Conservation (phyloP, 2,113 vertebrate genomes). For the Lagopus leucura region DNA sequence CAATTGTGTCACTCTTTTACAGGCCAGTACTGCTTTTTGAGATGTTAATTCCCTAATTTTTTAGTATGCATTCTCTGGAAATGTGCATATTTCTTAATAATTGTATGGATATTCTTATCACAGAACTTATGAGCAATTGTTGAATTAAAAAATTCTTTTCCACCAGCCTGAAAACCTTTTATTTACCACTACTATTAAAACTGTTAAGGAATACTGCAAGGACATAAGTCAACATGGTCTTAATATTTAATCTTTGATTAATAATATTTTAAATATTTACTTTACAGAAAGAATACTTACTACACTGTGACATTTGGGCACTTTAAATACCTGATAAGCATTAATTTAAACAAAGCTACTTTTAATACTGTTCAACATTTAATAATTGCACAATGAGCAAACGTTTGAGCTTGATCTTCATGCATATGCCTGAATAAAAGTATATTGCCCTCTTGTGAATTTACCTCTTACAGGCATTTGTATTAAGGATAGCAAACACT, state of each 20-base stretch:
- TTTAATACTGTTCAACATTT: neutral
- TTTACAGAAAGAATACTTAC: constrained; percentile 18
- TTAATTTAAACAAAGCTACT: constrained; percentile 31
- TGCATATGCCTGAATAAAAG: neutral
- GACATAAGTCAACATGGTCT: neutral
- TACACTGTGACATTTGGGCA: neutral
- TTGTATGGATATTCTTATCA: neutral
- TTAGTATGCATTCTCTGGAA: neutral
- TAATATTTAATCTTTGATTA: constrained; percentile 17
- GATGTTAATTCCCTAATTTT: neutral
- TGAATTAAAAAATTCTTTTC: constrained; percentile 4
- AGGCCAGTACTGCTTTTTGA: neutral
- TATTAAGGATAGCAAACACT: neutral
- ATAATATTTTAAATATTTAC: constrained; percentile 54
- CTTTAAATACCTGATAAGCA: neutral
- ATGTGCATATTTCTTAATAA: neutral
- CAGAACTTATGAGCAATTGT: neutral
- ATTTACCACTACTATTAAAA: neutral
- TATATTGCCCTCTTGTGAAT: neutral
- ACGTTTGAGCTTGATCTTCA: neutral
- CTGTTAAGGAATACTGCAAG: neutral
- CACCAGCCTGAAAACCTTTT: neutral
- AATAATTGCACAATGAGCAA: neutral
- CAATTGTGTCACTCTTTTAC: neutral
- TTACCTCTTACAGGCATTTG: neutral